phyloP scores from a whole-genome alignment of 2,888 invertebrate genomes.

The Neoitamus cyanurus region DNA sequence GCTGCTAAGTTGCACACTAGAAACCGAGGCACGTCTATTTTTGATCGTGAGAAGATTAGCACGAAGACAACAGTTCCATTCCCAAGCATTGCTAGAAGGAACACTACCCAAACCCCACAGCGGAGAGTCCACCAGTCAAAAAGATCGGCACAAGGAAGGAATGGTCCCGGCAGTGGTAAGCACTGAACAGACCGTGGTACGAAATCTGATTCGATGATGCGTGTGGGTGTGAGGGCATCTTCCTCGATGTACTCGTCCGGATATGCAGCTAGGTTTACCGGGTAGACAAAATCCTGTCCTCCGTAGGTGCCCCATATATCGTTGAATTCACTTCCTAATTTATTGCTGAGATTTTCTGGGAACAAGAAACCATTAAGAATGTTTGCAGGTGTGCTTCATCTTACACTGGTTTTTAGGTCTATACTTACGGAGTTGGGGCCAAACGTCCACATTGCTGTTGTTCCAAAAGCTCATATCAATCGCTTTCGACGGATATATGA shows the following conservation, averaged over 20 bases:
- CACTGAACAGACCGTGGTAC: constrained; percentile 71
- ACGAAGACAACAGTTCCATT: constrained; percentile 97
- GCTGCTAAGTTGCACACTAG: constrained; percentile 96
- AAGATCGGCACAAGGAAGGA: constrained; percentile 93
- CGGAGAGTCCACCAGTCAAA: constrained; percentile 98
- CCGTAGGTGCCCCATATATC: constrained; percentile 78
- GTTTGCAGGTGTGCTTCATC: no score
- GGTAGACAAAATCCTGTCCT: constrained; percentile 76
- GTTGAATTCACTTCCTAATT: constrained; percentile 77
- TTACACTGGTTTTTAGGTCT: no score
- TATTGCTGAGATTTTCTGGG: constrained; percentile 78
- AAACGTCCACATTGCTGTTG: constrained; percentile 80
- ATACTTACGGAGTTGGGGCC: constrained; percentile 87
- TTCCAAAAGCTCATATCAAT: constrained; percentile 84
- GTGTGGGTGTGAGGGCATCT: constrained; percentile 60
- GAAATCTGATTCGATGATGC: constrained; percentile 57
- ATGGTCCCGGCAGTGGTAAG: constrained; percentile 89
- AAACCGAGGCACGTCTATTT: constrained; percentile 96
- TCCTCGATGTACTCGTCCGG: constrained; percentile 80
- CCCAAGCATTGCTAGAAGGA: constrained; percentile 93
- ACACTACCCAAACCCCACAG: constrained; percentile 97
- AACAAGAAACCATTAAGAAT: neutral
- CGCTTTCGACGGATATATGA: constrained; percentile 76
- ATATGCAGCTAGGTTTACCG: constrained; percentile 76
- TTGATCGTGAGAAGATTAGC: constrained; percentile 87